A percentile compares a stretch with the other conserved stretches of the same genome.
phyloP scores from a whole-genome alignment of 2,888 invertebrate genomes.

The Scotopteryx bipunctaria region DNA sequence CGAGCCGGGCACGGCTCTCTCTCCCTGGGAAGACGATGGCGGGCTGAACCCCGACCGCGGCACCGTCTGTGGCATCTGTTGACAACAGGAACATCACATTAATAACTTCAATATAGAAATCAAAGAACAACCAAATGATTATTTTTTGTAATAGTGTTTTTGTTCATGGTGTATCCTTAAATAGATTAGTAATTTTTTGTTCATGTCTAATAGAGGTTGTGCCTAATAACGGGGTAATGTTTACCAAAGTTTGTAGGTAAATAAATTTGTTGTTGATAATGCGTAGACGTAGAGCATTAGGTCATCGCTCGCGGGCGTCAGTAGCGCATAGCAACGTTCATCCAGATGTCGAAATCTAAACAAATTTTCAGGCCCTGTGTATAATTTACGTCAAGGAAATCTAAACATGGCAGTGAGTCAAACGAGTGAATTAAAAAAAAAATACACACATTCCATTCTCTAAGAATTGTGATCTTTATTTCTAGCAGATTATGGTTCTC shows the following conservation, averaged over 20 bases:
- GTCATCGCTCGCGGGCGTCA: conserved; percentile 50
- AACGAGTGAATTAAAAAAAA: not conserved
- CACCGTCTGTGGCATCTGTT: conserved; percentile 92
- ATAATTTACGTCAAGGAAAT: conserved; percentile 57
- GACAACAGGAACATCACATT: conserved; percentile 50
- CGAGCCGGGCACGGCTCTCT: conserved; percentile 82
- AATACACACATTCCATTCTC: not conserved
- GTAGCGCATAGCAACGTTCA: conserved; percentile 33
- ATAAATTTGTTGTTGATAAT: conserved; percentile 31
- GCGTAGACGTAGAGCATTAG: conserved; percentile 36
- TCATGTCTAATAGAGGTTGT: no score
- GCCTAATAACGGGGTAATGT: not conserved
- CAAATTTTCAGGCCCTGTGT: conserved; percentile 42
- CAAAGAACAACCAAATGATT: not conserved
- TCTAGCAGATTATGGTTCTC: conserved; percentile 17
- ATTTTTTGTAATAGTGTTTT: not conserved
- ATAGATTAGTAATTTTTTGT: no score
- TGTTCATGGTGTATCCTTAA: not conserved
- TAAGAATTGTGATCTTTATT: conserved; percentile 4
- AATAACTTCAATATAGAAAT: not conserved
- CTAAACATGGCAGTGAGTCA: conserved; percentile 52
- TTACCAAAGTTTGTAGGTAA: conserved; percentile 13
- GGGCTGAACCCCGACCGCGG: conserved; percentile 90
- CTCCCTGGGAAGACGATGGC: conserved; percentile 89
- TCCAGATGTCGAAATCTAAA: conserved; percentile 65